Evolutionary conservation across 2,888 invertebrate species (phyloP).

Genomic region (Diplolepis rosae): DNA sequence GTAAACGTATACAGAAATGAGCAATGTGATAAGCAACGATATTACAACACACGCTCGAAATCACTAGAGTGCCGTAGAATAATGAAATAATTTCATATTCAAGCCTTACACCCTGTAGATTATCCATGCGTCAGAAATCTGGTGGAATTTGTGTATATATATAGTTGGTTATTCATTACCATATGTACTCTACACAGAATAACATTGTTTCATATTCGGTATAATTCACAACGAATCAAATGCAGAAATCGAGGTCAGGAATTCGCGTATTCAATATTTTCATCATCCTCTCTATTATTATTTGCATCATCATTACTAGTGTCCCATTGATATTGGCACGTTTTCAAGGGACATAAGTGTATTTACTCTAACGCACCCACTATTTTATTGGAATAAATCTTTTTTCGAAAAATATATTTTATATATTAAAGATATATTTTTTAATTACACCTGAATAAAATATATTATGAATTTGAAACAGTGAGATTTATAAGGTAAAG

Average conservation of each 20-base stretch:
- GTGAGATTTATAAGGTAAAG: neutral
- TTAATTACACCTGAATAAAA: neutral
- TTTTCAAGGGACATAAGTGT: constrained; percentile 1
- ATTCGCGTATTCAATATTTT: constrained; percentile 17
- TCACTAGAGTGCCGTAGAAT: constrained; percentile 28
- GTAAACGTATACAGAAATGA: neutral
- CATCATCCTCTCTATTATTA: constrained; percentile 9
- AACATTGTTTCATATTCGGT: neutral
- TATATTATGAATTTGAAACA: neutral
- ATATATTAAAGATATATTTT: too few species aligned
- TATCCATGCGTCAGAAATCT: constrained; percentile 53
- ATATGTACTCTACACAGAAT: neutral
- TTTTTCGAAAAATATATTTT: too few species aligned
- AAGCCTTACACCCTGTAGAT: constrained; percentile 43
- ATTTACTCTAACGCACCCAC: neutral
- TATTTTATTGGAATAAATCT: neutral
- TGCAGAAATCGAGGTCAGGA: constrained; percentile 23
- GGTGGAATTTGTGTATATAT: constrained; percentile 43
- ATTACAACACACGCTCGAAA: constrained; percentile 14
- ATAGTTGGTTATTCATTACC: constrained; percentile 9
- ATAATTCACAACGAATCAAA: neutral
- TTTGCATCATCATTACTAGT: neutral
- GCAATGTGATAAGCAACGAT: neutral
- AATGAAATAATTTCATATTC: constrained; percentile 39
- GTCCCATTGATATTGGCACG: neutral